A percentile compares a stretch with the other conserved stretches of the same genome.
Conservation (phyloP, 1,140 invertebrate species). For the Drosophila fuyamai region DNA sequence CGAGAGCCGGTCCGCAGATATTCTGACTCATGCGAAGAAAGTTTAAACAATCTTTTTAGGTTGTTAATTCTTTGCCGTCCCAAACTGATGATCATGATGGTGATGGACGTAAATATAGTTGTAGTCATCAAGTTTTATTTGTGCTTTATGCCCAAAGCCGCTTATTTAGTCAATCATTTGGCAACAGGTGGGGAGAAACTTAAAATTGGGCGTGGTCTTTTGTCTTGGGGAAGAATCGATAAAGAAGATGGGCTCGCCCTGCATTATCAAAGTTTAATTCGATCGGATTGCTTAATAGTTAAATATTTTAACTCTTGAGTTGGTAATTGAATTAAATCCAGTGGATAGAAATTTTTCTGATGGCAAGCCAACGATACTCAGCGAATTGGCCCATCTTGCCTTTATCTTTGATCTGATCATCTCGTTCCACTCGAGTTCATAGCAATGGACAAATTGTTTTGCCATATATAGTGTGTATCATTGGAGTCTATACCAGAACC, state of each 20-base stretch:
- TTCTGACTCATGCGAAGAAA: slow-evolving; percentile 63
- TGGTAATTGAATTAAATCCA: slow-evolving; percentile 20
- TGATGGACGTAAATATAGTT: slow-evolving; percentile 42
- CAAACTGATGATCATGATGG: slow-evolving; percentile 13
- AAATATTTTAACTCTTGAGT: slow-evolving; percentile 6
- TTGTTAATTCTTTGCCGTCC: slow-evolving; percentile 18
- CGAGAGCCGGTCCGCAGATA: slow-evolving; percentile 31
- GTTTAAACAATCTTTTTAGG: slow-evolving; percentile 52
- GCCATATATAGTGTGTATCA: slow-evolving; percentile 28
- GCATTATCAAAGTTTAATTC: slow-evolving; percentile 24
- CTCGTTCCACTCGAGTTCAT: slow-evolving; percentile 33
- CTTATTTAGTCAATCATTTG: slow-evolving; percentile 68
- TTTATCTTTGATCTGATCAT: slow-evolving; percentile 19
- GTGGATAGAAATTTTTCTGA: slow-evolving; percentile 4
- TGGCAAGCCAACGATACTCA: slow-evolving; percentile 5
- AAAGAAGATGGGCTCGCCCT: slow-evolving; percentile 9
- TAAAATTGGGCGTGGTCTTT: slow-evolving; percentile 5
- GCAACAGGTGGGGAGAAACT: slow-evolving; percentile 44
- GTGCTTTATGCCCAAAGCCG: slow-evolving; percentile 30
- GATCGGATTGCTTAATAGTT: slow-evolving; percentile 21
- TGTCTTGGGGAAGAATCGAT: background rate
- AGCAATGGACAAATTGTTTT: slow-evolving; percentile 55
- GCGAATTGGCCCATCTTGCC: slow-evolving; percentile 25
- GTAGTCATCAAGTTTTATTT: slow-evolving; percentile 53
- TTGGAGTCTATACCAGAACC: slow-evolving; percentile 19